Evolutionary conservation across 1,140 invertebrate genomes (phyloP).

Genomic region (Temnothorax nylanderi): DNA sequence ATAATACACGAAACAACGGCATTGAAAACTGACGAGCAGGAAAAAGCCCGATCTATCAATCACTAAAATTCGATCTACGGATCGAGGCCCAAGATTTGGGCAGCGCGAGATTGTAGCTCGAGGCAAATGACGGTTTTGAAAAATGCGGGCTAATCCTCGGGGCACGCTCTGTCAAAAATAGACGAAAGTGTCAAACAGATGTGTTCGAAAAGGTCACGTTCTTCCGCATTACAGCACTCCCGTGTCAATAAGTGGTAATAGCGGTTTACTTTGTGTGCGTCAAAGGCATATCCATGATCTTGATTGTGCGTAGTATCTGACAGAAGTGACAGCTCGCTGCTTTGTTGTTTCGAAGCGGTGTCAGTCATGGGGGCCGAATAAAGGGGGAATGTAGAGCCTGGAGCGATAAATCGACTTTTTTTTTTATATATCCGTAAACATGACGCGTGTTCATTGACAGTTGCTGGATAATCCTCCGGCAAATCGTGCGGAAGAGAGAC

Average conservation of each 20-base stretch:
- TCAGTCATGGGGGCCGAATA: background rate
- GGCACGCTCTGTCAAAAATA: background rate
- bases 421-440: background rate
- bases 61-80: background rate
- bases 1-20: background rate
- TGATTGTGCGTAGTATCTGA: slow-evolving; percentile 27
- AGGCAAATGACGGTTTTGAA: background rate
- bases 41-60: too few relatives aligned
- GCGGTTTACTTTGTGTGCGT: slow-evolving; percentile 14
- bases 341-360: slow-evolving; percentile 10
- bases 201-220: background rate
- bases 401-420: too few relatives aligned
- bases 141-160: background rate
- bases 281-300: slow-evolving; percentile 41
- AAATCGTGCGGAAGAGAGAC: background rate
- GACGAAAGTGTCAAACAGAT: background rate
- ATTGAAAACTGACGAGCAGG: background rate
- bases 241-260: slow-evolving; percentile 33
- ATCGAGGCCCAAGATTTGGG: background rate
- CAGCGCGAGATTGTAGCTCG: background rate
- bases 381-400: background rate
- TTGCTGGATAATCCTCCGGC: background rate
- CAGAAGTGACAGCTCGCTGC: background rate
- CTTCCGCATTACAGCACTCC: background rate
- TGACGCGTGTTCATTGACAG: background rate